Conservation (phyloP, 2,113 vertebrate genomes). For the Ploceus nigricollis region DNA sequence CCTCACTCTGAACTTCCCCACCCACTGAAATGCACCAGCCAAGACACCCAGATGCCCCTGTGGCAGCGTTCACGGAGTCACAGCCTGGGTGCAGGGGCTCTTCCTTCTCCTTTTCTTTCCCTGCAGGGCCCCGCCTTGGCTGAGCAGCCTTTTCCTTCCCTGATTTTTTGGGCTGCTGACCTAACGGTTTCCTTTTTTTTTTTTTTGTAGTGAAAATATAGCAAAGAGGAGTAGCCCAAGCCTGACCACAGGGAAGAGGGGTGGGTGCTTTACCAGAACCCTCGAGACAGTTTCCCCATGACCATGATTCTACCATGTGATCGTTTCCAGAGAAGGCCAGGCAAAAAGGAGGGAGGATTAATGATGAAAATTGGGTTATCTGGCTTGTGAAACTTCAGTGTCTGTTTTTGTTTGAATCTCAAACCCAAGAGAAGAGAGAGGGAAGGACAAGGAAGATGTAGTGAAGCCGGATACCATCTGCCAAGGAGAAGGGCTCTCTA, state of each 20-base stretch:
- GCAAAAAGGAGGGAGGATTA: background rate
- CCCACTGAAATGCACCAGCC: background rate
- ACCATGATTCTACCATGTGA: background rate
- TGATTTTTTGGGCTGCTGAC: constrained; percentile 1
- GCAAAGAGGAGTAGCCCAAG: background rate
- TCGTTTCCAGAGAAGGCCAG: background rate
- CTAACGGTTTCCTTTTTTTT: background rate
- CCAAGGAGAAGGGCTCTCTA: background rate
- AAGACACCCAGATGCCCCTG: background rate
- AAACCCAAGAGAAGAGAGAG: background rate
- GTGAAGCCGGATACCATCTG: background rate
- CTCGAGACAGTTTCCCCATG: background rate
- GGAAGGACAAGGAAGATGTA: background rate
- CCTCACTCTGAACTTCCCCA: background rate
- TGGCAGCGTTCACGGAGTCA: background rate
- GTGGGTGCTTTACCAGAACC: background rate
- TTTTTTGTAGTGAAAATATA: background rate
- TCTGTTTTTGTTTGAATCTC: background rate
- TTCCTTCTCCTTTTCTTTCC: constrained; percentile 46
- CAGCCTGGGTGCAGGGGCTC: background rate
- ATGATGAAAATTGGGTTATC: background rate
- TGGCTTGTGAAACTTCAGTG: background rate
- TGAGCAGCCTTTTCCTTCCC: constrained; percentile 28
- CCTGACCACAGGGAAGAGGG: background rate
- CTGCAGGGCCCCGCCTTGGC: background rate